These are phyloP conservation scores for Drosophila fuyamai DNA, from an alignment of 1,140 invertebrate species.

Conservation along the genomic window DNA sequence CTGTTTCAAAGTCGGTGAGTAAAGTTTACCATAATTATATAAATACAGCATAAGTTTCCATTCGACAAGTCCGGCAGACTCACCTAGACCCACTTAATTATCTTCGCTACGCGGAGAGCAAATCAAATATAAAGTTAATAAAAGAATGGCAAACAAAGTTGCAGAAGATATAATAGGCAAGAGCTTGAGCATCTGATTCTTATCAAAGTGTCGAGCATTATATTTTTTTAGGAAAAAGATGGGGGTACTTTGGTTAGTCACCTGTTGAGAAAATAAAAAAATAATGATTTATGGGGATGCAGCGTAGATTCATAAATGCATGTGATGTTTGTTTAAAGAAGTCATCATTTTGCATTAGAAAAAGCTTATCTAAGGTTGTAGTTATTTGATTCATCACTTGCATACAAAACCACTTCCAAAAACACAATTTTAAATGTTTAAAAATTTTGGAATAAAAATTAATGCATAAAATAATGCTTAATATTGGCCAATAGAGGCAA, in stretches of 20 bases:
- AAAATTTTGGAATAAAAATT: no score
- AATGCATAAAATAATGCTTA: no score
- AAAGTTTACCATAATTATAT: slow-evolving; percentile 47
- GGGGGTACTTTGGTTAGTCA: slow-evolving; percentile 29
- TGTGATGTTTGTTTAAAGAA: not conserved
- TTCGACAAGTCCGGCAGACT: slow-evolving; percentile 39
- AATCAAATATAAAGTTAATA: slow-evolving; percentile 31
- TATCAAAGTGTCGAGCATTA: slow-evolving; percentile 24
- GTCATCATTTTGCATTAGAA: not conserved
- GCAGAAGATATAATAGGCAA: slow-evolving; percentile 11
- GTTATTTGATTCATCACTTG: no score
- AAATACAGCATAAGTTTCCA: slow-evolving; percentile 60
- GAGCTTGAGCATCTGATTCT: slow-evolving; percentile 37
- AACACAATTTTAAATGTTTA: no score
- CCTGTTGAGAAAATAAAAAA: slow-evolving; percentile 9
- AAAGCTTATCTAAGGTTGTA: no score
- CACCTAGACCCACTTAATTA: slow-evolving; percentile 70
- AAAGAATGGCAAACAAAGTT: slow-evolving; percentile 53
- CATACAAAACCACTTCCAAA: no score
- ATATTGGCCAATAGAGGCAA: not conserved
- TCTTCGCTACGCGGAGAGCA: slow-evolving; percentile 54
- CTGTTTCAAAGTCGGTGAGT: slow-evolving; percentile 53
- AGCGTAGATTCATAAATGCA: not conserved
- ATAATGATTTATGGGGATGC: not conserved
- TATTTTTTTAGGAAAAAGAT: slow-evolving; percentile 11